Evolutionary conservation across 1,140 invertebrate species (phyloP), one percentile per base, ranked within the genome.

Genomic region (Ephestia elutella): DNA sequence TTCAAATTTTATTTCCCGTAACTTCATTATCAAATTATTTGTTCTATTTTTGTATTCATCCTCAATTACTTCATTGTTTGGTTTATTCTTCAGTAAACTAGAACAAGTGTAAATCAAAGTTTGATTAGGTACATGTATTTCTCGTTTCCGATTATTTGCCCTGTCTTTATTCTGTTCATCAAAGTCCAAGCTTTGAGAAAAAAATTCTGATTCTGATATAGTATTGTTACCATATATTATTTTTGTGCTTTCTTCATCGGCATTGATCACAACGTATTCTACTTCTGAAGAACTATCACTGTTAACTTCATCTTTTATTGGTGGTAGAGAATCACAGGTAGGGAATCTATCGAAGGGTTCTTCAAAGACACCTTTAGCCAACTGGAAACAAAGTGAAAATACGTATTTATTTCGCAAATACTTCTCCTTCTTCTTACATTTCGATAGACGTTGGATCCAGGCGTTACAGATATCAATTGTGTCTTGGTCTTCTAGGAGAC

Each of bases 1-100:
- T 65, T 86, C 73, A 11, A 71, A 68, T 71, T 87, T 87, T n/a
- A 87, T 78, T 54, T 85, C 77, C 60, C 82, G 66, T 19, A 87
- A 57, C 65, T 84, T 86, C 9, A 62, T 62, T 17, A 86, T 63
- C 8, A 87, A 64, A 56, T 80, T 86, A 32, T 72, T 71, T 0
- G 73, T 73, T 70, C 80, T 72, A 9, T 54, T 56, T 59, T 75
- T 65, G 57, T 63, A 71, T n/a, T 71, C 57, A 8, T 75, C 63
- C 21, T 59, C 19, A 51, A 38, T 20, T 49, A 18, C 44, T 32
- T 62, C 25, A 38, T 32, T 30, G 32, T 58, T 58, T 15, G 44
- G 62, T 17, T 57, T 10, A 38, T 66, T 57, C 51, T 56, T 49
- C 54, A 60, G 15, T 20, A 67, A 49, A 60, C 74, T 55, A 51